Percentiles rank a stretch among this genome's conserved stretches.
phyloP scores from a whole-genome alignment of 2,888 invertebrate species.

The Hydroisotoma schaefferi region DNA sequence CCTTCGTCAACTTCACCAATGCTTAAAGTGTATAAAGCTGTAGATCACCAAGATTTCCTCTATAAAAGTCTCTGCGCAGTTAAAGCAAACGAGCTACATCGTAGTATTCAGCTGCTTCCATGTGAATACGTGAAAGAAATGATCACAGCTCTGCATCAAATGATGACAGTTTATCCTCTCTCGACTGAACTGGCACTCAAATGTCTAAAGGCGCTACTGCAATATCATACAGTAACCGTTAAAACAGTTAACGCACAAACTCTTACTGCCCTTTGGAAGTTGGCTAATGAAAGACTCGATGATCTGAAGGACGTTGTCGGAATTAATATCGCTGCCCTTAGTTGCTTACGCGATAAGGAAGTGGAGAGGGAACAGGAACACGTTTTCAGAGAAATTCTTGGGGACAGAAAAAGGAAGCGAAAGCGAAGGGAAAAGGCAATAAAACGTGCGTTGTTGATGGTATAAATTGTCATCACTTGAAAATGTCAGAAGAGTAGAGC shows the following conservation, averaged over 20 bases:
- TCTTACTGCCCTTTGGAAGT: conserved; percentile 28
- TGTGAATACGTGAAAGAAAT: conserved; percentile 39
- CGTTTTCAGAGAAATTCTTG: conserved; percentile 69
- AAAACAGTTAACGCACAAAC: conserved; percentile 29
- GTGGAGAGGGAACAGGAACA: conserved; percentile 72
- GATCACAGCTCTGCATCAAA: conserved; percentile 35
- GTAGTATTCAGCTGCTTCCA: conserved; percentile 47
- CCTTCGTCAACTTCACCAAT: conserved; percentile 56
- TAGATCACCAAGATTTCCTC: conserved; percentile 73
- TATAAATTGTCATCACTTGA: no score
- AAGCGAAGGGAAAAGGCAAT: conserved; percentile 61
- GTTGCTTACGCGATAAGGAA: conserved; percentile 68
- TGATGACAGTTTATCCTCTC: conserved; percentile 41
- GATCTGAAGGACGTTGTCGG: conserved; percentile 72
- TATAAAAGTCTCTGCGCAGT: conserved; percentile 73
- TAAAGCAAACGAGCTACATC: conserved; percentile 53
- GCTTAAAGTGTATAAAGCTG: conserved; percentile 74
- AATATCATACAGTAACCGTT: conserved; percentile 44
- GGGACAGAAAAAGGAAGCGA: conserved; percentile 62
- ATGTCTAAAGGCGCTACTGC: conserved; percentile 36
- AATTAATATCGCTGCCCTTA: conserved; percentile 77
- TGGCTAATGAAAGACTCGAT: conserved; percentile 34
- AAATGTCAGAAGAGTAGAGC: no score
- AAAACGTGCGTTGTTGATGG: conserved; percentile 60
- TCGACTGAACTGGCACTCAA: conserved; percentile 42